These are phyloP conservation scores for Rhorus exstirpatorius DNA, from an alignment of 2,888 invertebrate species.

Conservation along the genomic window DNA sequence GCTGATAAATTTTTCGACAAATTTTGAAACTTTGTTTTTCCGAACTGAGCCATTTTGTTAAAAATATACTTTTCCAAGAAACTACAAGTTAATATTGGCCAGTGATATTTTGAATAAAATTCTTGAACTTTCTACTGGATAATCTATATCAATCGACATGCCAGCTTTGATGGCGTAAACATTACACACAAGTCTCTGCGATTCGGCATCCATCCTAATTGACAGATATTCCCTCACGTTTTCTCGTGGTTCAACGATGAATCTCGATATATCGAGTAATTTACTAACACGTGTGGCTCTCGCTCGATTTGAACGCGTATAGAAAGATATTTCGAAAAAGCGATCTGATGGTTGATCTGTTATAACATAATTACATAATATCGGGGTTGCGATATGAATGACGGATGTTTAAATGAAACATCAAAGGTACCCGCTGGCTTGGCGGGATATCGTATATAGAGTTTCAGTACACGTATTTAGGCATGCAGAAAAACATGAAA, in stretches of 20 bases:
- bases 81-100: neutral
- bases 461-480: neutral
- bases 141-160: slow-evolving; percentile 48
- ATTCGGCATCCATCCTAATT: slow-evolving; percentile 34
- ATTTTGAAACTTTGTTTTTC: no score
- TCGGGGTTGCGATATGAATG: slow-evolving; percentile 45
- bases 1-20: no score
- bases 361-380: no score
- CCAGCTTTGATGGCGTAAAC: slow-evolving; percentile 59
- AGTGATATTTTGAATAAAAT: slow-evolving; percentile 2
- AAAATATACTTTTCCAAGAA: no score
- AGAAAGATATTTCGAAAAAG: neutral
- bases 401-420: slow-evolving; percentile 67
- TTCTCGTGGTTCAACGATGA: slow-evolving; percentile 6
- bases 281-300: slow-evolving; percentile 46
- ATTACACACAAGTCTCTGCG: slow-evolving; percentile 27
- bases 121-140: slow-evolving; percentile 37
- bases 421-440: slow-evolving; percentile 54
- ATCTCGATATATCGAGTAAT: slow-evolving; percentile 29
- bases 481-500: neutral
- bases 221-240: slow-evolving; percentile 37
- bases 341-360: neutral
- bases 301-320: slow-evolving; percentile 41
- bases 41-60: no score
- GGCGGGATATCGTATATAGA: slow-evolving; percentile 16